Evolutionary conservation across 1,140 invertebrate species (phyloP), one percentile per base, ranked within the genome.

Genomic region (Melipona quadrifasciata): DNA sequence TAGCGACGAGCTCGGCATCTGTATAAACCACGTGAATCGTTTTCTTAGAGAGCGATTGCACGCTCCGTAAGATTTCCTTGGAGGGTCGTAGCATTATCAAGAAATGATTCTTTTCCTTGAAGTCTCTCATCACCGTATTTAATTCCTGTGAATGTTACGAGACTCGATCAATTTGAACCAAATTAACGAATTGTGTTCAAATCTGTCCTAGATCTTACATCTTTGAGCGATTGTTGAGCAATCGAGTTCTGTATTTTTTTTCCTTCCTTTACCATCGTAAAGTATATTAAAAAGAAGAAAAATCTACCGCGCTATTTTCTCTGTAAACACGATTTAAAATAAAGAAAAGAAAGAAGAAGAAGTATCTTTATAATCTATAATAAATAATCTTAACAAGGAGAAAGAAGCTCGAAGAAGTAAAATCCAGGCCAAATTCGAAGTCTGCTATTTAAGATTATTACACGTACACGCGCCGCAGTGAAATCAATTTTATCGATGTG

Each of bases 401-500:
- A 14, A 6, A 53, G 19, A n/a, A 27, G 39, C 53, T 51, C 27
- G 72, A n/a, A 71, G 64, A 78, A 6, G 74, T 77, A 68, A 68
- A 58, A 78, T 83, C 65, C 75, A 78, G 65, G 82, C 2, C 34
- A 70, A n/a, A 53, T 58, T 58, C n/a, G 27, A 39, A 61, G 12
- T 61, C 8, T 14, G 16, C 53, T 57, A 5, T 67, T 80, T 24
- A 34, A 55, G 16, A 68, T 81, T 21, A 51, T 72, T 27, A 11
- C 53, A 12, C 64, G 55, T 91, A 95, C 95, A 90, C 95, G 94
- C 31, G 93, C 93, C 12, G 95, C 94, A 3, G 95, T 95, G 80
- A 93, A 96, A 87, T 96, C 95, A 61, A 94, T 94, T 68, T 90
- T 93, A 65, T 94, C 92, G 57, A 96, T 94, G 75, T 94, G 93